A percentile compares a stretch with the other conserved stretches of the same genome.
phyloP scores from a whole-genome alignment of 2,797 vertebrate genomes.

The Carcharodon carcharias region DNA sequence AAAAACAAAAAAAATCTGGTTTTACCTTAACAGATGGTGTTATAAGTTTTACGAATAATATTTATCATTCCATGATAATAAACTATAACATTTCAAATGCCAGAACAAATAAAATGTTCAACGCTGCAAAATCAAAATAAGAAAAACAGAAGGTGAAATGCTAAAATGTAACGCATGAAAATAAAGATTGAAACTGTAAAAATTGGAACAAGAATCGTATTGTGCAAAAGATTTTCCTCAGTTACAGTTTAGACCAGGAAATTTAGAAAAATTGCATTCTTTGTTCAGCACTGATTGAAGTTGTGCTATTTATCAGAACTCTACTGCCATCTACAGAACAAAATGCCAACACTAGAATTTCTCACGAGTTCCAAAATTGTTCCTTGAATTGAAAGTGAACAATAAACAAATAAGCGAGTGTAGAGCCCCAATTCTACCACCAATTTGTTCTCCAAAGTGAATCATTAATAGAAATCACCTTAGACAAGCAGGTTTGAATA shows the following conservation, averaged over 20 bases:
- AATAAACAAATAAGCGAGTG: background rate
- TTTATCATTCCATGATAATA: background rate
- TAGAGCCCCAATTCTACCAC: background rate
- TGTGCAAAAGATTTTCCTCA: background rate
- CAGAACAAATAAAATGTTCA: background rate
- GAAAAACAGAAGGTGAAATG: background rate
- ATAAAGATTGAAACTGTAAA: background rate
- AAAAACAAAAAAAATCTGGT: background rate
- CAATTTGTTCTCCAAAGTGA: background rate
- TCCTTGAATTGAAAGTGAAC: background rate
- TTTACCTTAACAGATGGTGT: background rate
- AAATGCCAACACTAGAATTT: background rate
- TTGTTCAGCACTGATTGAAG: background rate
- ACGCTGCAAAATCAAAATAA: background rate
- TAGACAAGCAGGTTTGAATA: background rate
- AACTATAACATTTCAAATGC: background rate
- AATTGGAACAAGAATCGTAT: background rate
- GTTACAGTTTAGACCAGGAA: background rate
- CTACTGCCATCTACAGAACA: conserved; percentile 31
- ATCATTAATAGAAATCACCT: background rate
- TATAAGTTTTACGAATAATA: background rate
- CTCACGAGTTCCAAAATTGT: background rate
- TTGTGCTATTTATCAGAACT: background rate
- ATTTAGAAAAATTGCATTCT: background rate
- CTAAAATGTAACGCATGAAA: background rate